Conservation (phyloP, 2,888 invertebrate species). For the Pinctada fucata region DNA sequence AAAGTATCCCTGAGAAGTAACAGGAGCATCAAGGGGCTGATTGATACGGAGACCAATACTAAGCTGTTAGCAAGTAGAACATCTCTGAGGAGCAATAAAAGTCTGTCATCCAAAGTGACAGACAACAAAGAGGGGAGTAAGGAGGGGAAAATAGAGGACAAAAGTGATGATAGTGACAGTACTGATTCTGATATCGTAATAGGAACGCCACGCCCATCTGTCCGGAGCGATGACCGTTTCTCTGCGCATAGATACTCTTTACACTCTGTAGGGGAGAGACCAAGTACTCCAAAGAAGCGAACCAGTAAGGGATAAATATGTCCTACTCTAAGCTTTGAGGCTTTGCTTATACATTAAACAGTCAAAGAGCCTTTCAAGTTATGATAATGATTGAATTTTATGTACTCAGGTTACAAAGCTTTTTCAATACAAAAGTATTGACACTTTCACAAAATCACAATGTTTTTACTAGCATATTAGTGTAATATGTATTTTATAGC, state of each 20-base stretch:
- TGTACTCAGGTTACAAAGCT: too few relatives aligned
- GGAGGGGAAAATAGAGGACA: constrained; percentile 9
- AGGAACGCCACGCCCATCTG: neutral
- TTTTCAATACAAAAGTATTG: too few relatives aligned
- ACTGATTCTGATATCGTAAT: neutral
- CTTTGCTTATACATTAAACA: too few relatives aligned
- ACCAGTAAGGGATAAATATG: neutral
- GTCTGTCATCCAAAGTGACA: neutral
- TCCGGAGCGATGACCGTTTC: neutral
- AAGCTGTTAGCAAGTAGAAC: constrained; percentile 9
- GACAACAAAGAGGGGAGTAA: neutral
- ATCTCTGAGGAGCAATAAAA: constrained; percentile 11
- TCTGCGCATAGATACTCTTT: neutral
- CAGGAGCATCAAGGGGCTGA: neutral
- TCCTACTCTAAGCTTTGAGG: too few relatives aligned
- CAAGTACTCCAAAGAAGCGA: constrained; percentile 5
- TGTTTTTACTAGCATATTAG: too few relatives aligned
- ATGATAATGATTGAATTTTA: too few relatives aligned
- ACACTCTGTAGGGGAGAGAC: neutral
- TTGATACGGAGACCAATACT: neutral
- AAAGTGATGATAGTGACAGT: constrained; percentile 8
- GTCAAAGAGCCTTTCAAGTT: too few relatives aligned
- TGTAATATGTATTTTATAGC: too few relatives aligned
- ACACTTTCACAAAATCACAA: too few relatives aligned
- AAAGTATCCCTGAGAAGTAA: constrained; percentile 20